Evolutionary conservation across 2,113 vertebrate species (phyloP).

Genomic region (Lagopus muta): DNA sequence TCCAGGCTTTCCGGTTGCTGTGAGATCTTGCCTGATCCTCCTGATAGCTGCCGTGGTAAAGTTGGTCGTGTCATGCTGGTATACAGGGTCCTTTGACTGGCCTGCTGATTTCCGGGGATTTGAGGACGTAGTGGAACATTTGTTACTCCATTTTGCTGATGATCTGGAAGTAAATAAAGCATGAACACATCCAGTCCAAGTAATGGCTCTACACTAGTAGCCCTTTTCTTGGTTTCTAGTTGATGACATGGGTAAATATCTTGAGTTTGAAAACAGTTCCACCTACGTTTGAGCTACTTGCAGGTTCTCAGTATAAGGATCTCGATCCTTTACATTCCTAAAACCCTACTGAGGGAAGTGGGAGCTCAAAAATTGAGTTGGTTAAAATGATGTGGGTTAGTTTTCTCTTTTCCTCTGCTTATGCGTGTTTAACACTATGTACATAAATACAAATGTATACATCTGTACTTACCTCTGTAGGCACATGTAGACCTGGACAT

Average conservation of each 20-base stretch:
- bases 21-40: conserved; percentile 74
- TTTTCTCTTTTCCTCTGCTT: background rate
- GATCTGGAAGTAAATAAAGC: conserved; percentile 69
- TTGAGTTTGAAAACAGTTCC: background rate
- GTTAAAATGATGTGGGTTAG: background rate
- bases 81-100: conserved; percentile 76
- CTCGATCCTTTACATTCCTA: background rate
- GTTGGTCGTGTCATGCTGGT: conserved; percentile 78
- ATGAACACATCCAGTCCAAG: background rate
- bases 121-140: conserved; percentile 78
- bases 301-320: background rate
- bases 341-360: background rate
- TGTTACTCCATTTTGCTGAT: conserved; percentile 90
- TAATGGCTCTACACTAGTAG: background rate
- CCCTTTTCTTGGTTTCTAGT: background rate
- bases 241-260: background rate
- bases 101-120: conserved; percentile 64
- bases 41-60: conserved; percentile 82
- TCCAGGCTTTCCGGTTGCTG: conserved; percentile 88
- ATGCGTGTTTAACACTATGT: background rate
- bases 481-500: background rate
- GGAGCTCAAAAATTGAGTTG: background rate
- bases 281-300: background rate
- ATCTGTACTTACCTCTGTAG: background rate
- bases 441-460: background rate